Percentiles rank a stretch among this genome's conserved stretches.
Conservation (phyloP, 2,797 vertebrate genomes). For the Cossypha heuglini region DNA sequence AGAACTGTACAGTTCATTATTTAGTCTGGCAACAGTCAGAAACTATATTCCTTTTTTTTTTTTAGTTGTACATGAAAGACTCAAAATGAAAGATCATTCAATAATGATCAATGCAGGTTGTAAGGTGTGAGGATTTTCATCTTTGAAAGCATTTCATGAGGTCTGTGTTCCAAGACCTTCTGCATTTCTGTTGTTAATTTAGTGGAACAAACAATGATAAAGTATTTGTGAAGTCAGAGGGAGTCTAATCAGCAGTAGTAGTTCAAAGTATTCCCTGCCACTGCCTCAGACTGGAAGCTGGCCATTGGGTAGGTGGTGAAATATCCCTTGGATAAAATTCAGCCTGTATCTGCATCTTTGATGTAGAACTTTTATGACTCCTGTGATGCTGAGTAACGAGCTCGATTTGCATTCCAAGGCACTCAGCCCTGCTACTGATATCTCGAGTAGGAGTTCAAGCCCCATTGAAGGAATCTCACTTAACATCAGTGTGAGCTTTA, state of each 20-base stretch:
- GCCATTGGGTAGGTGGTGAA: background rate
- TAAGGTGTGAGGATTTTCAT: background rate
- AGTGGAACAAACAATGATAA: slow-evolving; percentile 24
- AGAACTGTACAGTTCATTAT: background rate
- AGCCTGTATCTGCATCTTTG: slow-evolving; percentile 46
- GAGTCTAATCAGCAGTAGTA: background rate
- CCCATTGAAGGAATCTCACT: slow-evolving; percentile 63
- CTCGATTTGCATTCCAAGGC: slow-evolving; percentile 64
- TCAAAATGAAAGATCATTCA: background rate
- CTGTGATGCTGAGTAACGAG: slow-evolving; percentile 47
- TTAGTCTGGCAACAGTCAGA: background rate
- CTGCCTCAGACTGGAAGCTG: background rate
- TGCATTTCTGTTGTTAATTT: slow-evolving; percentile 32
- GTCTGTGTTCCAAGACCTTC: background rate
- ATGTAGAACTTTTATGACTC: slow-evolving; percentile 55
- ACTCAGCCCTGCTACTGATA: slow-evolving; percentile 60
- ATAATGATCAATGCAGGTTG: background rate
- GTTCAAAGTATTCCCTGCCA: slow-evolving; percentile 37
- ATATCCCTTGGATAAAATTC: slow-evolving; percentile 49
- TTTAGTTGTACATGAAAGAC: background rate
- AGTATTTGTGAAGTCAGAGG: slow-evolving; percentile 7
- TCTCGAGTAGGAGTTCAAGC: slow-evolving; percentile 65
- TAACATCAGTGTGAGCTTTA: slow-evolving; percentile 64
- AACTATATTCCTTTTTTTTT: background rate
- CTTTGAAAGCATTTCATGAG: background rate